Percentiles rank a stretch among this genome's conserved stretches.
phyloP scores from a whole-genome alignment of 2,113 vertebrate species.

The Hippocampus guttulatus region DNA sequence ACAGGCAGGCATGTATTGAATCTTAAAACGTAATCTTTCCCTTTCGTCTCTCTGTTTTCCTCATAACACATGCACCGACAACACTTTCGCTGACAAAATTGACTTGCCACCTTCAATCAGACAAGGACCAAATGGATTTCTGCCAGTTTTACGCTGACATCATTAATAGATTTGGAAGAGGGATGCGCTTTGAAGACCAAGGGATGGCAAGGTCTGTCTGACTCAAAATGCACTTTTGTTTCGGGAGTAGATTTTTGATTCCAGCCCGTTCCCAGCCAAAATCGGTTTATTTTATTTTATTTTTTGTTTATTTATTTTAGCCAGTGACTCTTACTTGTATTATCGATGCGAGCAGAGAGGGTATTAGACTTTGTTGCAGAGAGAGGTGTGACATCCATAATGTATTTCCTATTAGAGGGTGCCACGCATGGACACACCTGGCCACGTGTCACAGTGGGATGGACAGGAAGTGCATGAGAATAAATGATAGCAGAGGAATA shows the following conservation, averaged over 20 bases:
- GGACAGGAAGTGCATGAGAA: constrained; percentile 61
- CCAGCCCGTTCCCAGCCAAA: constrained; percentile 36
- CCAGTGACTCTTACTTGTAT: constrained; percentile 60
- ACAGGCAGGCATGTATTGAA: constrained; percentile 22
- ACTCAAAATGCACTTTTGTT: constrained; percentile 69
- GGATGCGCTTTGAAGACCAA: constrained; percentile 63
- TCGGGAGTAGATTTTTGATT: constrained; percentile 60
- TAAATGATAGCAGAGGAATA: constrained; percentile 41
- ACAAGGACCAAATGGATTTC: constrained; percentile 65
- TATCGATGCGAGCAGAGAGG: constrained; percentile 55
- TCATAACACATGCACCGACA: constrained; percentile 29
- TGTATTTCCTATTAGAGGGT: constrained; percentile 66
- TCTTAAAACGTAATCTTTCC: constrained; percentile 22
- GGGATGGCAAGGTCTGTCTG: constrained; percentile 53
- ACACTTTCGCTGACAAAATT: constrained; percentile 60
- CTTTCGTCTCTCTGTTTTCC: constrained; percentile 28
- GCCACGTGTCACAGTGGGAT: constrained; percentile 59
- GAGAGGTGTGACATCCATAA: constrained; percentile 72
- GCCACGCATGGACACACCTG: constrained; percentile 62
- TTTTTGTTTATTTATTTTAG: constrained; percentile 17
- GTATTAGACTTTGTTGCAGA: constrained; percentile 63
- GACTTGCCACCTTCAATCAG: constrained; percentile 74
- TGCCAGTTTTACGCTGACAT: constrained; percentile 66
- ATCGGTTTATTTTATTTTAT: no score
- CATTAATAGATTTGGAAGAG: constrained; percentile 63